Evolutionary conservation across 2,113 vertebrate genomes (phyloP).

Genomic region (Chinchilla lanigera): DNA sequence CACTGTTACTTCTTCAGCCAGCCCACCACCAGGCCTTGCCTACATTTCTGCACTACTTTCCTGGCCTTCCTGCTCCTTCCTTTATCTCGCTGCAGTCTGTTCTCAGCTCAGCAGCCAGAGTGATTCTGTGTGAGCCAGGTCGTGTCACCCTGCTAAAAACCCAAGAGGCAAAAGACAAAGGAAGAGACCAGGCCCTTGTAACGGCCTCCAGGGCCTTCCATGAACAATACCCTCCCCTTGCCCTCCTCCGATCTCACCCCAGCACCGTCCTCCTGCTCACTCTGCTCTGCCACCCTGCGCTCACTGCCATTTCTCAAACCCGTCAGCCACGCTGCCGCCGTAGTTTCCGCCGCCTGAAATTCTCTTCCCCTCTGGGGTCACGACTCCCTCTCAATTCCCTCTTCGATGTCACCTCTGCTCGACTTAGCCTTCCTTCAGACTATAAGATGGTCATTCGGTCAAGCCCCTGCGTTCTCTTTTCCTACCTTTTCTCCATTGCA

Average conservation of each 20-base stretch:
- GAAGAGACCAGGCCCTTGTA: neutral
- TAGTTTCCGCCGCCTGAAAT: neutral
- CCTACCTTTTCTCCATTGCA: neutral
- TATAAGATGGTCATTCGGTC: neutral
- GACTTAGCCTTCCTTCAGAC: neutral
- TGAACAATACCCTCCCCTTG: neutral
- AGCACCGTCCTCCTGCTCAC: neutral
- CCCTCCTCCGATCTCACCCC: neutral
- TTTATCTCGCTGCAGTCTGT: neutral
- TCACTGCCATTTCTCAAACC: neutral
- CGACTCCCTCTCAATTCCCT: neutral
- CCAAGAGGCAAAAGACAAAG: neutral
- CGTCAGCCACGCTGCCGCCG: neutral
- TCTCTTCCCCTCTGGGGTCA: neutral
- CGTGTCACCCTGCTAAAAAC: neutral
- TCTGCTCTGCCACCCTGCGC: neutral
- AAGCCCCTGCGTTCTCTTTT: neutral
- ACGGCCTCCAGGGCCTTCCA: neutral
- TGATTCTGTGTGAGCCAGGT: neutral
- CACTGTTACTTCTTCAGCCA: neutral
- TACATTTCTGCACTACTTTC: fast-evolving
- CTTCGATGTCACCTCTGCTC: neutral
- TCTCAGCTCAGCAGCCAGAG: neutral
- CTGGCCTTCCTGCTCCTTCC: neutral
- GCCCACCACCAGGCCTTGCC: neutral